Conservation (phyloP, 2,888 invertebrate genomes). For the Anoplius nigerrimus region DNA sequence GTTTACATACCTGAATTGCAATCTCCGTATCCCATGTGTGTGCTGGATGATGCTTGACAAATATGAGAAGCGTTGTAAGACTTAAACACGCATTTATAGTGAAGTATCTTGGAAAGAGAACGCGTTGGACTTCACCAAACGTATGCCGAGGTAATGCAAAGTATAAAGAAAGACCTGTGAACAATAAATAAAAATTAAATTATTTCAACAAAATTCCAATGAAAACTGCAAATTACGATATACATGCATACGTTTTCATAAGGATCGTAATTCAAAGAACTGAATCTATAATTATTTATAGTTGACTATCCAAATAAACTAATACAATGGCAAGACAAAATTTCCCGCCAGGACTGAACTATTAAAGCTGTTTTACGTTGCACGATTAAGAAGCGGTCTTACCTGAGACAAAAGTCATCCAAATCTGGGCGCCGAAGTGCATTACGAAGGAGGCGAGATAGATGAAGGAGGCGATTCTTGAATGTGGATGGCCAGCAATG, state of each 20-base stretch:
- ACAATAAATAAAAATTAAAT: conserved; percentile 5
- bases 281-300: too few species aligned
- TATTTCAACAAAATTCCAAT: too few species aligned
- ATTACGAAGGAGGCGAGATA: conserved; percentile 87
- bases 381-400: conserved; percentile 41
- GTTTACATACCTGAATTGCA: conserved; percentile 74
- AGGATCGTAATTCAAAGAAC: too few species aligned
- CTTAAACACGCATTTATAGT: conserved; percentile 86
- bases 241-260: too few species aligned
- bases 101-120: conserved; percentile 92
- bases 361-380: too few species aligned
- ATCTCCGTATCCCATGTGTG: conserved; percentile 76
- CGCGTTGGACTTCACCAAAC: conserved; percentile 91
- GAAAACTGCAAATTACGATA: too few species aligned
- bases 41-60: conserved; percentile 80
- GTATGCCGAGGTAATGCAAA: conserved; percentile 90
- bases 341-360: too few species aligned
- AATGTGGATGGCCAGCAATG: conserved; percentile 65
- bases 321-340: too few species aligned
- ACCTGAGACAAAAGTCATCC: conserved; percentile 96
- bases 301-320: too few species aligned
- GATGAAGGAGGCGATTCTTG: conserved; percentile 77
- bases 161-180: conserved; percentile 88
- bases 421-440: conserved; percentile 91
- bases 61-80: conserved; percentile 83